Evolutionary conservation across 1,140 invertebrate species (phyloP).

Genomic region (fruit fly (Drosophila melanogaster)): DNA sequence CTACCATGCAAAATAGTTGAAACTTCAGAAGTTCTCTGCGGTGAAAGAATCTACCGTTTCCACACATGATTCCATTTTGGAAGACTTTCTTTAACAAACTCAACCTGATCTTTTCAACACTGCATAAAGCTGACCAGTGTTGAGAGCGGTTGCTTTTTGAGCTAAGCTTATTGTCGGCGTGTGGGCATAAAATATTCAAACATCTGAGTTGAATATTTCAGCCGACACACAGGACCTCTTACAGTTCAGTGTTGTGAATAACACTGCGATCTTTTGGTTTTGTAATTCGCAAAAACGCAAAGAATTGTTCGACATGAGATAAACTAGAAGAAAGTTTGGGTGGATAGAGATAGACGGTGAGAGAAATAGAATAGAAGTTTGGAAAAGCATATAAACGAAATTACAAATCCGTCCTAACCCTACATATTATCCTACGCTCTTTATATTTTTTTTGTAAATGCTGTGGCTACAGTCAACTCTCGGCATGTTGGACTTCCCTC

Average conservation of each 20-base stretch:
- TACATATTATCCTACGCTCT: constrained; percentile 7
- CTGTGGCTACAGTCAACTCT: constrained; percentile 45
- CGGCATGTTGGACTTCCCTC: constrained; percentile 21
- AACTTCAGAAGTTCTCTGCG: constrained; percentile 62
- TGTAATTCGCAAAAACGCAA: constrained; percentile 85
- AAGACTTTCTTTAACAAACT: constrained; percentile 2
- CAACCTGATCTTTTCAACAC: constrained; percentile 22
- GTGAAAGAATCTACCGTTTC: constrained; percentile 44
- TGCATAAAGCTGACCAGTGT: constrained; percentile 9
- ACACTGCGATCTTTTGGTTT: constrained; percentile 73
- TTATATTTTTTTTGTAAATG: constrained; percentile 7
- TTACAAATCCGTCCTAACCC: constrained; percentile 44
- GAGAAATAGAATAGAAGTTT: constrained; percentile 44
- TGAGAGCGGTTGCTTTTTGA: constrained; percentile 10
- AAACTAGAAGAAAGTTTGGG: constrained; percentile 53
- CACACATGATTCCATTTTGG: constrained; percentile 76
- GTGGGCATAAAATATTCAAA: constrained; percentile 69
- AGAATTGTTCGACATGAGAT: constrained; percentile 76
- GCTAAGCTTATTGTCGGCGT: constrained; percentile 26
- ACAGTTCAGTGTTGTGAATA: constrained; percentile 47
- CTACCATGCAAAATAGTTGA: constrained; percentile 84
- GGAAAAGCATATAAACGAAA: constrained; percentile 66
- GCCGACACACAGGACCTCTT: constrained; percentile 47
- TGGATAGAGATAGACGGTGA: constrained; percentile 28
- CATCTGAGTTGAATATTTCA: constrained; percentile 60